These are phyloP conservation scores for Periplaneta americana DNA, from an alignment of 1,140 invertebrate species.

Conservation along the genomic window DNA sequence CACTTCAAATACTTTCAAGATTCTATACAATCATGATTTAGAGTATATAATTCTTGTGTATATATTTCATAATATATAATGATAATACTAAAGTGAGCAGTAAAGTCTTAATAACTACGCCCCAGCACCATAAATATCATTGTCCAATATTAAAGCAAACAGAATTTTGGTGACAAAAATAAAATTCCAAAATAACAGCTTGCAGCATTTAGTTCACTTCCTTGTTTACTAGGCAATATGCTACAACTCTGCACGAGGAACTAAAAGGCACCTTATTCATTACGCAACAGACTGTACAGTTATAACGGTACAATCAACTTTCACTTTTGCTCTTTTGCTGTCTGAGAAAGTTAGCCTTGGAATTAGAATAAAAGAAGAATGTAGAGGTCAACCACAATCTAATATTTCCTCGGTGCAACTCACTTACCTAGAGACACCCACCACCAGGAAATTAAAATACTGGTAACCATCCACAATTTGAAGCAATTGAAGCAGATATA, in stretches of 20 bases:
- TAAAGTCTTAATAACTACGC: background rate
- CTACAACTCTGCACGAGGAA: background rate
- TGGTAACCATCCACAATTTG: background rate
- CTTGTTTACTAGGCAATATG: background rate
- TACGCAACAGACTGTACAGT: background rate
- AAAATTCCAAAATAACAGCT: no score
- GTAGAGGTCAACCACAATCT: background rate
- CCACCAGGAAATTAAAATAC: background rate
- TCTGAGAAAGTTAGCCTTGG: background rate
- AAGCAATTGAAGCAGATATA: background rate
- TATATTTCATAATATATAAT: background rate
- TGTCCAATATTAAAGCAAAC: background rate
- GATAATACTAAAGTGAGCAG: background rate
- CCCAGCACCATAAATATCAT: background rate
- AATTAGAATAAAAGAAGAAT: background rate
- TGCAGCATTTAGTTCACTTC: no score
- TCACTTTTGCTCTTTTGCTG: background rate
- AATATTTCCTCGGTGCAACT: background rate
- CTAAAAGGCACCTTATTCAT: background rate
- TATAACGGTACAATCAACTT: constrained; percentile 2
- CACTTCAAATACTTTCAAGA: background rate
- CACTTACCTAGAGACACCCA: background rate
- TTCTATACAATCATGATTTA: background rate
- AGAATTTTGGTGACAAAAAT: background rate
- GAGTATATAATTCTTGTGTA: background rate